phyloP scores from a whole-genome alignment of 2,113 vertebrate genomes.

The Pluvialis apricaria region DNA sequence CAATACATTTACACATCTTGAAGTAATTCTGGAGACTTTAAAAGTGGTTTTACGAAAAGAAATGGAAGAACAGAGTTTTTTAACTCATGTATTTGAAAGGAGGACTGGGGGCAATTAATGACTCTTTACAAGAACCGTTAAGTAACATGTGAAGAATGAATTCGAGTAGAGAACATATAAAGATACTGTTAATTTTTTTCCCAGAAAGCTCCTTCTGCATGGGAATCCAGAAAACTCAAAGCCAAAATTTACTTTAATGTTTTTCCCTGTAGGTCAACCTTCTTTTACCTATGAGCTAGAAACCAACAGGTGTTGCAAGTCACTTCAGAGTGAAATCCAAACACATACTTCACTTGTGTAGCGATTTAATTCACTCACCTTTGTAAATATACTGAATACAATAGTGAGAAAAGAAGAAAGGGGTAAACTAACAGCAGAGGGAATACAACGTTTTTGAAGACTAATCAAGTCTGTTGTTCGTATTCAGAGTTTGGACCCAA shows the following conservation, averaged over 20 bases:
- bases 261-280: not conserved
- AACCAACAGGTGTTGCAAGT: not conserved
- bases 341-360: not conserved
- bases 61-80: not conserved
- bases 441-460: not conserved
- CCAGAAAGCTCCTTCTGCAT: not conserved
- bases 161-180: not conserved
- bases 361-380: not conserved
- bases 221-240: not conserved
- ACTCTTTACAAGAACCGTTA: not conserved
- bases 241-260: not conserved
- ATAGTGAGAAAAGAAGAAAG: not conserved
- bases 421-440: not conserved
- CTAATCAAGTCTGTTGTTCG: not conserved
- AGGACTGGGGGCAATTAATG: not conserved
- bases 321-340: not conserved
- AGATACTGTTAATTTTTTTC: not conserved
- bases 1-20: not conserved
- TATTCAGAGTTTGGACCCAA: not conserved
- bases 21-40: not conserved
- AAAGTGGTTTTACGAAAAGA: not conserved
- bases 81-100: not conserved
- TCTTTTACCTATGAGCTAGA: not conserved
- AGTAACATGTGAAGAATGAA: not conserved
- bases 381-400: not conserved